These are phyloP conservation scores for Ephestia elutella DNA, from an alignment of 1,140 invertebrate species.

Conservation along the genomic window DNA sequence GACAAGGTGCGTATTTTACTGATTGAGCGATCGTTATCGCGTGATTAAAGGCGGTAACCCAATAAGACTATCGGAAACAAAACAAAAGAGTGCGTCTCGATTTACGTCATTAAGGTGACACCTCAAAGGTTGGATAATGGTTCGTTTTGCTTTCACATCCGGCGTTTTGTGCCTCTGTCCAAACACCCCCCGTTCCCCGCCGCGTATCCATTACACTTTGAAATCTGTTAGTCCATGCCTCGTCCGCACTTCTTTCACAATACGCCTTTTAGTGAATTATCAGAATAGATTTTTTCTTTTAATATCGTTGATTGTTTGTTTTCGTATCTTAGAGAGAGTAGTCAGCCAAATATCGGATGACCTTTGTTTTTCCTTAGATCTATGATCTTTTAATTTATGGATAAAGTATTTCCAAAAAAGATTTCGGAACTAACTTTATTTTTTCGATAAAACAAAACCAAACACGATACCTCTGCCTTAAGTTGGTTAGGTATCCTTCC, in stretches of 20 bases:
- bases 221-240: conserved; percentile 10
- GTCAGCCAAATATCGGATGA: background rate
- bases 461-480: no score
- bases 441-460: no score
- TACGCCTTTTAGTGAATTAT: conserved; percentile 7
- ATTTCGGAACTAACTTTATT: no score
- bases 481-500: no score
- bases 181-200: conserved; percentile 28
- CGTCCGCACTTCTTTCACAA: conserved; percentile 7
- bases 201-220: conserved; percentile 21
- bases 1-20: conserved; percentile 26
- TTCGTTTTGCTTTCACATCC: conserved; percentile 28
- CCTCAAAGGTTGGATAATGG: conserved; percentile 36
- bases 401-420: no score
- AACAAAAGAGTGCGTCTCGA: conserved; percentile 56
- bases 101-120: conserved; percentile 55
- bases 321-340: no score
- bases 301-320: no score
- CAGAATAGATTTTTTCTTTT: background rate
- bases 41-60: conserved; percentile 64
- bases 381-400: no score
- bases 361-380: background rate
- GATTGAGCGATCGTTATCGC: conserved; percentile 51
- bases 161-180: conserved; percentile 47
- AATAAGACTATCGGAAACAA: conserved; percentile 56